phyloP scores from a whole-genome alignment of 2,113 vertebrate genomes.

The Cheirogaleus medius region DNA sequence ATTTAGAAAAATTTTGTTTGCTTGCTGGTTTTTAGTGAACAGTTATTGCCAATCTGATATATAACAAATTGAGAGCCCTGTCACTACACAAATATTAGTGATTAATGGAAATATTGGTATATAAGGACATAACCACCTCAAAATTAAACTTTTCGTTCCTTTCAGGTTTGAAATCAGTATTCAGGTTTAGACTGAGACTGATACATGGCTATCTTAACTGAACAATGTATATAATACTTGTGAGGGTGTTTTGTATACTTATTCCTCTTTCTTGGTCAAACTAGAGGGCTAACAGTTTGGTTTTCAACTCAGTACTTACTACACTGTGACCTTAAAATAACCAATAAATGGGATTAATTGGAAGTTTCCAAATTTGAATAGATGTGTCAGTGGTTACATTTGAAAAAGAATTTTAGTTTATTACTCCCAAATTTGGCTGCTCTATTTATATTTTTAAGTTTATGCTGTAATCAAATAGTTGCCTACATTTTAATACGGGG shows the following conservation, averaged over 20 bases:
- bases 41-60: background rate
- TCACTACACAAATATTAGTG: background rate
- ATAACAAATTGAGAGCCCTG: background rate
- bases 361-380: slow-evolving; percentile 7
- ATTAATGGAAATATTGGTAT: slow-evolving; percentile 8
- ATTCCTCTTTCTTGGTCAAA: background rate
- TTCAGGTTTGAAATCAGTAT: background rate
- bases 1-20: background rate
- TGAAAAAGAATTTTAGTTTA: background rate
- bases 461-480: background rate
- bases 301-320: slow-evolving; percentile 11
- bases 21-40: slow-evolving; percentile 3
- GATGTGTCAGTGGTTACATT: background rate
- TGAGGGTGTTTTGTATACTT: background rate
- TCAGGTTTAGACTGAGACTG: background rate
- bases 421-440: background rate
- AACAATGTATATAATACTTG: background rate
- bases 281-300: background rate
- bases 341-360: background rate
- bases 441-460: slow-evolving; percentile 20
- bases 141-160: background rate
- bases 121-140: background rate
- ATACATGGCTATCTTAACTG: background rate
- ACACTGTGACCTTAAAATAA: background rate
- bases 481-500: background rate